Conservation (phyloP, 2,113 vertebrate species). For the Catharus minimus region DNA sequence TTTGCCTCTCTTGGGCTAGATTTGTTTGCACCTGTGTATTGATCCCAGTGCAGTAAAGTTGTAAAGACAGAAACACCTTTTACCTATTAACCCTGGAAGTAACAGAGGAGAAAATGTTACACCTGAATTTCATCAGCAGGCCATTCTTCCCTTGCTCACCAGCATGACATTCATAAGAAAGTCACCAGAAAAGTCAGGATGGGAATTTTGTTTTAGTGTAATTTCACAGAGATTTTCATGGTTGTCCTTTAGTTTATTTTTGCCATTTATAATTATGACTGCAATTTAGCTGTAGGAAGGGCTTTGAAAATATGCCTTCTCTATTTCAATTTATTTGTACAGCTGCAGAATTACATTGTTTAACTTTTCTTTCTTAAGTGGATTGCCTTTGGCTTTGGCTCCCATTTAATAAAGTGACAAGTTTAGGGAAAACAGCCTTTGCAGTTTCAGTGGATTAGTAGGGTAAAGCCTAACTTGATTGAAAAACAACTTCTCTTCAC, state of each 20-base stretch:
- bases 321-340: conserved; percentile 48
- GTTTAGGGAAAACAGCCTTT: conserved; percentile 56
- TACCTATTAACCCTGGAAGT: background rate
- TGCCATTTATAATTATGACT: background rate
- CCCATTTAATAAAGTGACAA: conserved; percentile 60
- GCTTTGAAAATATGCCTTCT: conserved; percentile 31
- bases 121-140: background rate
- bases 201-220: background rate
- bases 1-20: background rate
- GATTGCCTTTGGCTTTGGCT: conserved; percentile 53
- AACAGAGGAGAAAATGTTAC: background rate
- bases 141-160: background rate
- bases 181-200: background rate
- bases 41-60: background rate
- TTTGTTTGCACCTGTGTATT: background rate
- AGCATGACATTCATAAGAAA: background rate
- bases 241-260: conserved; percentile 17
- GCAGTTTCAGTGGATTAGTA: conserved; percentile 66
- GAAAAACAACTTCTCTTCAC: conserved; percentile 71
- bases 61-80: background rate
- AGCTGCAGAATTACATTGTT: conserved; percentile 55
- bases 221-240: background rate
- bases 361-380: conserved; percentile 39
- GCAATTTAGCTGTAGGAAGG: background rate
- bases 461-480: conserved; percentile 74